Conservation (phyloP, 2,797 vertebrate genomes). For the Cossypha polioptera region DNA sequence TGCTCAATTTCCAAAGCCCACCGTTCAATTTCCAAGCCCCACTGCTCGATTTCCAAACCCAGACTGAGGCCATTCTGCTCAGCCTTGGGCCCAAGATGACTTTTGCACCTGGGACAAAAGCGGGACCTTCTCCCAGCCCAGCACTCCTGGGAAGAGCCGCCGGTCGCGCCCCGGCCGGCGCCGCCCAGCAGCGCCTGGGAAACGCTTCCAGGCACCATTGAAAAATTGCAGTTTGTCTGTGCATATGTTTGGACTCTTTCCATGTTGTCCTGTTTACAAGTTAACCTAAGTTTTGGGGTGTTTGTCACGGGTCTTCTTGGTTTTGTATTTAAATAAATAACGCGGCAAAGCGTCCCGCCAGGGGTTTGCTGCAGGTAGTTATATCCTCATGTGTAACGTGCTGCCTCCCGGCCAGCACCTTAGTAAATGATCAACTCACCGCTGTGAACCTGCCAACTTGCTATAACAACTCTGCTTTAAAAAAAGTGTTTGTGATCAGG, state of each 20-base stretch:
- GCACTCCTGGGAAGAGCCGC: constrained; percentile 48
- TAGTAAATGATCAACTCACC: constrained; percentile 82
- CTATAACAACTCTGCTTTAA: constrained; percentile 92
- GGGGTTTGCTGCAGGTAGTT: constrained; percentile 76
- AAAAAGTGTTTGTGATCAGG: constrained; percentile 92
- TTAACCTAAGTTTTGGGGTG: constrained; percentile 89
- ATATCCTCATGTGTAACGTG: constrained; percentile 81
- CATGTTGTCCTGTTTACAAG: constrained; percentile 94
- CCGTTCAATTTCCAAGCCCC: neutral
- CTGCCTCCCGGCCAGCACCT: constrained; percentile 75
- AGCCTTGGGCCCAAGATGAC: constrained; percentile 38
- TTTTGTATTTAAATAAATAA: constrained; percentile 87
- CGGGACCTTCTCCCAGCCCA: constrained; percentile 1
- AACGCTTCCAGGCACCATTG: constrained; percentile 48
- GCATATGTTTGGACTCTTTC: constrained; percentile 83
- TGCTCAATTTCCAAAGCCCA: neutral
- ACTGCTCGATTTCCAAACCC: neutral
- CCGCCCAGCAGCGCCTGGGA: constrained; percentile 59
- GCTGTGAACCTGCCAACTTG: constrained; percentile 91
- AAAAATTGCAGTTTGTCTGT: constrained; percentile 87
- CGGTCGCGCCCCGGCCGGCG: constrained; percentile 26
- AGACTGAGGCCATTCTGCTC: constrained; percentile 3
- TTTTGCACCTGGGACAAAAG: constrained; percentile 47
- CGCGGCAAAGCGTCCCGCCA: constrained; percentile 71
- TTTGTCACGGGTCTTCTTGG: constrained; percentile 89